phyloP scores from a whole-genome alignment of 2,113 vertebrate species.

The Micronycteris hirsuta region DNA sequence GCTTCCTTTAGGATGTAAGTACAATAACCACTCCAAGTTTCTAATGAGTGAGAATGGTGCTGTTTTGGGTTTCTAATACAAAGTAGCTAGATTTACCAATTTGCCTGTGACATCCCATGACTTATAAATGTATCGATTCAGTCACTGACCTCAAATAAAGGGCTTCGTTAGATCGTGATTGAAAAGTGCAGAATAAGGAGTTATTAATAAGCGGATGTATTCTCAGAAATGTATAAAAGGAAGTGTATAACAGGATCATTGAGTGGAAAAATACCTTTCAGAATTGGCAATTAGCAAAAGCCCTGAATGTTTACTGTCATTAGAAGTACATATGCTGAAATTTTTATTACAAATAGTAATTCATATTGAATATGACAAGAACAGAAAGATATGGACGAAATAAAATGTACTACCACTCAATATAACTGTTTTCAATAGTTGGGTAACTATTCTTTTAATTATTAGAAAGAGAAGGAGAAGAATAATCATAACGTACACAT shows the following conservation, averaged over 20 bases:
- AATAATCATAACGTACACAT: neutral
- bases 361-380: neutral
- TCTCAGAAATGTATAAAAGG: neutral
- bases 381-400: neutral
- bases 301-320: neutral
- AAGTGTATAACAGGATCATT: neutral
- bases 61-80: neutral
- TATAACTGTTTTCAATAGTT: neutral
- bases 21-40: neutral
- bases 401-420: neutral
- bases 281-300: neutral
- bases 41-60: neutral
- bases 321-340: neutral
- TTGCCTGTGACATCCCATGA: neutral
- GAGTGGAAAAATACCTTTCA: neutral
- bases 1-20: constrained; percentile 17
- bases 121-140: neutral
- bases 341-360: neutral
- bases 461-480: neutral
- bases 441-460: neutral
- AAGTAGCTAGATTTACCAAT: neutral
- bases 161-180: neutral
- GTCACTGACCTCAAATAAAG: neutral
- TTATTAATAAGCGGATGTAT: neutral
- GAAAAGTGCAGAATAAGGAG: neutral